These are phyloP conservation scores for Megaceryle alcyon DNA, from an alignment of 2,797 vertebrate genomes.

Conservation along the genomic window DNA sequence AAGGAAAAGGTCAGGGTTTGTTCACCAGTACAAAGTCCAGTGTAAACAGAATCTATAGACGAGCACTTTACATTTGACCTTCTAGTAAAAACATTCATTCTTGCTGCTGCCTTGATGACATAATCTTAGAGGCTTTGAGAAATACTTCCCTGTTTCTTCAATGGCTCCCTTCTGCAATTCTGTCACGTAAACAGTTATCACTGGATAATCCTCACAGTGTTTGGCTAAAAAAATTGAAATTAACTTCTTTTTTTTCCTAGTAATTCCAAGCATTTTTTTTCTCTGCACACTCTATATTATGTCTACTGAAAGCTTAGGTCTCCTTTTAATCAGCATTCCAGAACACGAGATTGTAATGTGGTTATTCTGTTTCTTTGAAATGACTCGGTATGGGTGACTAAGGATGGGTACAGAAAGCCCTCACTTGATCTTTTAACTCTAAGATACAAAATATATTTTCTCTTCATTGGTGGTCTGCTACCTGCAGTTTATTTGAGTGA, in stretches of 20 bases:
- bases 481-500: not conserved
- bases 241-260: not conserved
- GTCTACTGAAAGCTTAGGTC: not conserved
- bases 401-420: not conserved
- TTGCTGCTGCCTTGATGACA: not conserved
- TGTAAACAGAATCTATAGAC: not conserved
- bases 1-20: not conserved
- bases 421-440: not conserved
- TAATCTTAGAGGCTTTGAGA: not conserved
- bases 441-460: not conserved
- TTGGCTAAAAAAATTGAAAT: not conserved
- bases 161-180: not conserved
- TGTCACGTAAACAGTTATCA: not conserved
- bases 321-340: not conserved
- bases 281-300: not conserved
- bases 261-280: not conserved
- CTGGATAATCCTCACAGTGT: not conserved
- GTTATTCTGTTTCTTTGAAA: not conserved
- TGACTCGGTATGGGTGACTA: not conserved
- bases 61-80: not conserved
- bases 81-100: not conserved
- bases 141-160: not conserved
- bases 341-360: not conserved
- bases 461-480: not conserved
- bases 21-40: not conserved